Evolutionary conservation across 2,888 invertebrate genomes (phyloP), one percentile per base, ranked within the genome.

Genomic region (Gnatocerus cornutus): DNA sequence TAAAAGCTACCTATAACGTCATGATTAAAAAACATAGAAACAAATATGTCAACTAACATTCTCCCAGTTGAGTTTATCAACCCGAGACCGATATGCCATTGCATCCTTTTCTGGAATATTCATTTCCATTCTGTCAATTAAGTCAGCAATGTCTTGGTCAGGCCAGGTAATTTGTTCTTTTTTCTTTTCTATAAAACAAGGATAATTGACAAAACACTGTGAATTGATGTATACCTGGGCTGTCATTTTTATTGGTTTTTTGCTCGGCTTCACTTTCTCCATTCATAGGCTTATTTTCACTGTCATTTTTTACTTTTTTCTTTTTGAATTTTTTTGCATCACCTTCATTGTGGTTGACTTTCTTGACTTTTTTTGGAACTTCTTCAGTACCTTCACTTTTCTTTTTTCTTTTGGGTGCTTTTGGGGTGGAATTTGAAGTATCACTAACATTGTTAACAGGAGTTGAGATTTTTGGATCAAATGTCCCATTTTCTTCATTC

Each of bases 11-110:
- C 85, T 86, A 73, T 37, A 74, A 74, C 1, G 6, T 12, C 41
- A 12, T 6, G 10, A 2, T 41, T 41, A 41, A 3, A 2, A 12
- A 12, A 3, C 1, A 41, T 41, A n/a, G 12, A 4, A n/a, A 12
- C 6, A 7, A 9, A n/a, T 4, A 6, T 41, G 10, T 6, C 12
- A 43, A 76, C 75, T 78, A 77, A 86, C 85, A 63, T 83, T 80
- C 43, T 84, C 81, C 88, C 88, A 88, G 68, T 86, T 83, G 6
- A 88, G 72, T 74, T 84, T 84, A 56, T 85, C 84, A 0, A 82
- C 81, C 70, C 87, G 78, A 12, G 84, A 85, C 46, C 80, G 79
- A 75, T 82, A 86, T 27, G 84, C 82, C 43, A 85, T 78, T n/a
- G 72, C 79, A 72, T 88, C 88, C 71, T 84, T 82, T 53, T 82